A percentile compares a stretch with the other conserved stretches of the same genome.
Evolutionary conservation across 2,797 vertebrate species (phyloP).

Genomic region (Dallia pectoralis): DNA sequence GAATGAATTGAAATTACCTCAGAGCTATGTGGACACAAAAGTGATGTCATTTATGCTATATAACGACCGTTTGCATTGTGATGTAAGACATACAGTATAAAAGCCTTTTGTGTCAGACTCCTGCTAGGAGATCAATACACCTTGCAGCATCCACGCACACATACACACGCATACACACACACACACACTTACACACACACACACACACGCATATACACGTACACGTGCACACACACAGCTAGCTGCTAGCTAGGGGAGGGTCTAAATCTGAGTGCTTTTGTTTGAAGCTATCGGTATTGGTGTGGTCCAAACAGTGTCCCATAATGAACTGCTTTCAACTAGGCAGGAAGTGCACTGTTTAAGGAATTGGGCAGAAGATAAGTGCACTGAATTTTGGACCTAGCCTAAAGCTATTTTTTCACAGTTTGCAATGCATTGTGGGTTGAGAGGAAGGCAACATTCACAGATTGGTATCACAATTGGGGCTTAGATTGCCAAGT

Average conservation of each 20-base stretch:
- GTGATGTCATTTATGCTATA: background rate
- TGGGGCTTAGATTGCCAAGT: background rate
- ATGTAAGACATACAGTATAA: background rate
- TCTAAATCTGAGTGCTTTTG: background rate
- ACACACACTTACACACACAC: conserved; percentile 34
- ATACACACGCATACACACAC: background rate
- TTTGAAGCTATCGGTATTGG: background rate
- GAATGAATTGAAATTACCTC: background rate
- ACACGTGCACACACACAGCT: too few relatives aligned
- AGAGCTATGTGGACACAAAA: background rate
- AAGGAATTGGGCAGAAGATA: too few relatives aligned
- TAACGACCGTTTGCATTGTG: background rate
- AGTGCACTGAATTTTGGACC: background rate
- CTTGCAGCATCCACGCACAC: background rate
- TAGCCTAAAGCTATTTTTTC: background rate
- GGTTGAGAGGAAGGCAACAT: background rate
- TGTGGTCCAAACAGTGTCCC: background rate
- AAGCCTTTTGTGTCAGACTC: background rate
- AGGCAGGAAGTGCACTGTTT: background rate
- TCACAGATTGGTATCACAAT: background rate
- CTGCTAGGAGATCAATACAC: background rate
- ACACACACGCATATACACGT: background rate
- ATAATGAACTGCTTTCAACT: background rate
- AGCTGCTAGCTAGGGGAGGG: background rate
- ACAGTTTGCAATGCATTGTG: background rate